Base-by-base conservation (phyloP, 2,888 invertebrate species). In the Orchesellides sinensis region DNA sequence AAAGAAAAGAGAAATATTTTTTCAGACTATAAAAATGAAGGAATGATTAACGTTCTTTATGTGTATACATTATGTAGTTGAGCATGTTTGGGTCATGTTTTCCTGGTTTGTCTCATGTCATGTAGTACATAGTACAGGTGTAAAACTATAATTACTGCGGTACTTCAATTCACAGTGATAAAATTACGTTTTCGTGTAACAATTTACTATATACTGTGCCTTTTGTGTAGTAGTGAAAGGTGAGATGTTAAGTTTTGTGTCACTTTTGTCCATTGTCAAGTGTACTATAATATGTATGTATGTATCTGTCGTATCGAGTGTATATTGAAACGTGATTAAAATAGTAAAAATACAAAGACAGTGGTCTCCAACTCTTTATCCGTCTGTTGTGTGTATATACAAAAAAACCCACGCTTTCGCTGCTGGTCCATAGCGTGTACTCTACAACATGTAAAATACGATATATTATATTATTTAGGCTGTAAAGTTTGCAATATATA, bases 281-380 rank as follows among this genome's bases (percentile, higher is more conserved):
- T 47, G 17, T 47, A 4, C 10, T 52, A 21, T 2, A 21, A 52
- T 3, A 1, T 52, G n/a, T 47, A 4, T 47, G n/a, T 52, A 52
- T 52, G 52, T 52, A 21, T 40, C n/a, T 52, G 52, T 52, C 2
- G 17, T 52, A 52, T 52, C 52, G 12, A 52, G 61, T 61, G 27
- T 65, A 12, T 35, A 45, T 19, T 19, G 21, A 19, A 65, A 23
- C 14, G 23, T 21, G 27, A 19, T 14, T 40, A 21, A 65, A 14
- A 40, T 40, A 40, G 40, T 40, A 40, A n/a, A 8, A 14, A 40
- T 14, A 40, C 40, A 69, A 54, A 23, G 32, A n/a, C n/a, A 32
- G 17, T 32, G 47, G 56, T 56, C 74, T 65, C 74, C 74, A 74
- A 75, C 75, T 75, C 75, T 75, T 75, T 65, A 66, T 66, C 75